A percentile compares a stretch with the other conserved stretches of the same genome.
Conservation (phyloP, 2,113 vertebrate species). For the Egretta garzetta region DNA sequence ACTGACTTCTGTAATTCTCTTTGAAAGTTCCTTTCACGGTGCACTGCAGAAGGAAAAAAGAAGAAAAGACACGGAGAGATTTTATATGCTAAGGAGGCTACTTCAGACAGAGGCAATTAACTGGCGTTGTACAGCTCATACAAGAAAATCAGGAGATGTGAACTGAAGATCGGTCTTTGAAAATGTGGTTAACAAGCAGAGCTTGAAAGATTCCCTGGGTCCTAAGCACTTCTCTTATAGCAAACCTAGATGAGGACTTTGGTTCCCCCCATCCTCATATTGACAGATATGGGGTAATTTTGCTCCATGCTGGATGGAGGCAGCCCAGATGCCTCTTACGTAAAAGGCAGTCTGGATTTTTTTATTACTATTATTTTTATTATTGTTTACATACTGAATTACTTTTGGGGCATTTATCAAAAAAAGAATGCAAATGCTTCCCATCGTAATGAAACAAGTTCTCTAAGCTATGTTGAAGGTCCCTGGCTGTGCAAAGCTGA, state of each 20-base stretch:
- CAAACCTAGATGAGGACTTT: background rate
- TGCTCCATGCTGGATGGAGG: background rate
- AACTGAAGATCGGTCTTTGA: background rate
- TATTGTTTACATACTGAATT: background rate
- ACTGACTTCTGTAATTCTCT: background rate
- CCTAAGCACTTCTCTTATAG: background rate
- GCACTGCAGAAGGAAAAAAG: background rate
- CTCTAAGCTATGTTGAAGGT: background rate
- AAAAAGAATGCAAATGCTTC: background rate
- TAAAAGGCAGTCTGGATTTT: background rate
- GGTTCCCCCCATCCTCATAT: background rate
- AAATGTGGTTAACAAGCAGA: background rate
- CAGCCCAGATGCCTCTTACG: background rate
- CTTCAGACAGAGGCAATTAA: conserved; percentile 36
- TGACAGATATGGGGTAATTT: background rate
- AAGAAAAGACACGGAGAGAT: background rate
- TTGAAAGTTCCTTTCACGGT: background rate
- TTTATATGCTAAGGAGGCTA: background rate
- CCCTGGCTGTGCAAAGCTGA: background rate
- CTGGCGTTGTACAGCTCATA: background rate
- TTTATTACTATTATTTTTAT: too few species aligned
- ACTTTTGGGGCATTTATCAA: background rate
- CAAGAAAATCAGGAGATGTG: background rate
- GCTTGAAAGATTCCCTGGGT: background rate
- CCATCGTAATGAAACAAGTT: background rate